Evolutionary conservation across 2,888 invertebrate genomes (phyloP), one percentile per base, ranked within the genome.

Genomic region (Torymus texanus): DNA sequence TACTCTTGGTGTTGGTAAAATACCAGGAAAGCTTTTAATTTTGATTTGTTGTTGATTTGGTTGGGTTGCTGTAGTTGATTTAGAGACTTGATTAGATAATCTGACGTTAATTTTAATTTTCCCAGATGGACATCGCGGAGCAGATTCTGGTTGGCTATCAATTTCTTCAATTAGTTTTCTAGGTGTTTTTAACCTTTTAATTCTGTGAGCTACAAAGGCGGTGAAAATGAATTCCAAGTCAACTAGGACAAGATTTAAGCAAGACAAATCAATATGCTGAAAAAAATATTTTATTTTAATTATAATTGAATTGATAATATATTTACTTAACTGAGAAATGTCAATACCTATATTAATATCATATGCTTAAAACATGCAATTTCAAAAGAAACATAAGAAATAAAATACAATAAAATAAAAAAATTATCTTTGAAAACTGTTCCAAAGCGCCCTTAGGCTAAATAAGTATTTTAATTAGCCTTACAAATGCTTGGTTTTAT

Each of bases 121-220:
- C 8, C 94, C 94, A 55, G 93, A 91, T 16, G 95, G 94, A 87
- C 93, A 94, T 71, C 92, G 91, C 14, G 94, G 94, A 63, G 94
- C 92, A 63, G 92, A 91, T 72, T 92, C 92, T 14, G 94, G 92
- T 67, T 92, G 89, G 70, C 88, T 90, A 86, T 94, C 94, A 79
- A 94, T 93, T 88, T 95, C 93, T 87, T 95, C 94, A 80, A 96
- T 95, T 14, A 95, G 91, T 90, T 92, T 92, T 85, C 93, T 91
- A 59, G 95, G 93, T 13, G 95, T 94, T 87, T 95, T 94, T 83
- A 95, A 93, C 86, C 94, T 93, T 75, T 94, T 93, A 75, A 95
- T 93, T 87, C 97, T 93, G 90, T 97, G 96, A 73, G 95, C 96
- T 83, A 94, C 95, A 91, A 97, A 97, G 21, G 97, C 97, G 78